Conservation (phyloP, 2,888 invertebrate genomes). For the Aphodius granarius region DNA sequence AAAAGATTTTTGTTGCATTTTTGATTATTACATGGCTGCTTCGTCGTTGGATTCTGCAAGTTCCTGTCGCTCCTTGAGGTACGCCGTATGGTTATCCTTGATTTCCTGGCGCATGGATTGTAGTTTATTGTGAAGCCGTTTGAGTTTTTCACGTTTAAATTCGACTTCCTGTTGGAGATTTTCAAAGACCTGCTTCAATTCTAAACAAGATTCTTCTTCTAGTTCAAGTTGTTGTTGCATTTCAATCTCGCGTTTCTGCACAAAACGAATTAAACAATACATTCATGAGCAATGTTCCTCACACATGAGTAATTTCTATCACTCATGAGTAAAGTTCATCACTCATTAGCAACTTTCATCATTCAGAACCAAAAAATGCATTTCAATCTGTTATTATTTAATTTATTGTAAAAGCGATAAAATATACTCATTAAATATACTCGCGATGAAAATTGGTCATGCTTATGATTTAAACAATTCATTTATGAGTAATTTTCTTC, state of each 20-base stretch:
- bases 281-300: too few relatives aligned
- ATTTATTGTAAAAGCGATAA: too few relatives aligned
- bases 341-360: too few relatives aligned
- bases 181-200: slow-evolving; percentile 87
- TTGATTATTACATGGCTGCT: slow-evolving; percentile 67
- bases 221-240: slow-evolving; percentile 92
- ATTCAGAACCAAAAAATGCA: too few relatives aligned
- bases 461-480: too few relatives aligned
- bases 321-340: too few relatives aligned
- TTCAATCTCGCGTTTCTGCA: slow-evolving; percentile 72
- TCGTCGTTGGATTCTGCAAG: slow-evolving; percentile 90
- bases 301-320: too few relatives aligned
- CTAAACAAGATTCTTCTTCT: slow-evolving; percentile 90
- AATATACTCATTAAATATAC: too few relatives aligned
- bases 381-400: too few relatives aligned
- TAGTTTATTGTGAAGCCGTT: slow-evolving; percentile 85
- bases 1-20: slow-evolving; percentile 9
- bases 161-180: slow-evolving; percentile 96
- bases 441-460: too few relatives aligned
- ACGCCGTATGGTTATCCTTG: slow-evolving; percentile 82
- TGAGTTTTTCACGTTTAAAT: slow-evolving; percentile 90
- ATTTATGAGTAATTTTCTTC: too few relatives aligned
- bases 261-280: slow-evolving; percentile 4
- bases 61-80: slow-evolving; percentile 89
- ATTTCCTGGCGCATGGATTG: slow-evolving; percentile 76